Percentiles rank a stretch among this genome's conserved stretches.
These are phyloP conservation scores for Caenorhabditis sp. DNA, from an alignment of 2,888 invertebrate species.

Conservation along the genomic window DNA sequence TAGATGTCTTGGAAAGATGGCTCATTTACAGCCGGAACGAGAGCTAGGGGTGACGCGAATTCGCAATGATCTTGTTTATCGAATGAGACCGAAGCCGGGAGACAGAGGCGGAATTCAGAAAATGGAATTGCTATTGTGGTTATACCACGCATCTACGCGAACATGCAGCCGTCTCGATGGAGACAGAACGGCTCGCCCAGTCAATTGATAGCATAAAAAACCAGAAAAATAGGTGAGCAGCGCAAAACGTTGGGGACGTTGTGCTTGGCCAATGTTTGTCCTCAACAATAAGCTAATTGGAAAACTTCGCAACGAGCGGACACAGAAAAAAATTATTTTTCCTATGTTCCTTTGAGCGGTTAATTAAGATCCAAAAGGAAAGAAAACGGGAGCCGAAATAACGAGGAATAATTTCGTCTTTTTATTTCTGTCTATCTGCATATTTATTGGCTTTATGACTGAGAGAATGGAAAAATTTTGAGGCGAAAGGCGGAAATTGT, in stretches of 20 bases:
- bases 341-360: background rate
- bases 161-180: conserved; percentile 40
- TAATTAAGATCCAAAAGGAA: conserved; percentile 1
- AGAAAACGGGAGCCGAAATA: conserved; percentile 7
- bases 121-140: conserved; percentile 13
- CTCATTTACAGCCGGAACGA: conserved; percentile 44
- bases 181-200: conserved; percentile 21
- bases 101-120: conserved; percentile 13
- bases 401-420: background rate
- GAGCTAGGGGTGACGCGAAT: conserved; percentile 13
- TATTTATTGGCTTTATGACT: conserved; percentile 4
- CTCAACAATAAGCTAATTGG: conserved; percentile 46
- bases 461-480: conserved; percentile 1
- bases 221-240: conserved; percentile 3
- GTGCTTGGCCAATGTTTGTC: conserved; percentile 28
- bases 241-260: conserved; percentile 7
- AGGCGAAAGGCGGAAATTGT: background rate
- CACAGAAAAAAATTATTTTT: background rate
- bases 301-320: conserved; percentile 15
- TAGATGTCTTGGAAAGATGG: conserved; percentile 41
- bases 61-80: conserved; percentile 25
- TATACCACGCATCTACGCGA: conserved; percentile 17
- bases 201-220: conserved; percentile 48
- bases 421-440: conserved; percentile 1
- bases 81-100: conserved; percentile 5